Conservation (phyloP, 2,888 invertebrate species). For the Colostygia pectinataria region DNA sequence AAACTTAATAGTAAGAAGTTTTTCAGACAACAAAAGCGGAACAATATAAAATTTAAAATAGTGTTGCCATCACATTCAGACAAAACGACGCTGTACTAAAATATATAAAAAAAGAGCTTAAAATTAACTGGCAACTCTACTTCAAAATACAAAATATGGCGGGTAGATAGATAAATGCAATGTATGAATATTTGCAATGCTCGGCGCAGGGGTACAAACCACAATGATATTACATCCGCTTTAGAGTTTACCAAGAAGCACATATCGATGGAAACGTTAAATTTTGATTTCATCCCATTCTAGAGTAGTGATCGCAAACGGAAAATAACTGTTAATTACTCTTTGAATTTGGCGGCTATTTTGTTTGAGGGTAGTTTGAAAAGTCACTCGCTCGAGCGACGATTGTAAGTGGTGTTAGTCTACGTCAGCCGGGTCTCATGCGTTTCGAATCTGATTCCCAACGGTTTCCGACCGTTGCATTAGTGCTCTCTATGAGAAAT, state of each 20-base stretch:
- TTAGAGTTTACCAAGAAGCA: slow-evolving; percentile 83
- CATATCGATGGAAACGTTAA: slow-evolving; percentile 62
- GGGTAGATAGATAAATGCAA: slow-evolving; percentile 64
- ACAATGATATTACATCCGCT: slow-evolving; percentile 75
- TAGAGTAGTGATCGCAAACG: slow-evolving; percentile 59
- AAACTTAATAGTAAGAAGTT: slow-evolving; percentile 9
- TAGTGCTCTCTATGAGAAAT: slow-evolving; percentile 76
- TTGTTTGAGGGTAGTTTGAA: slow-evolving; percentile 25
- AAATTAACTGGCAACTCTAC: slow-evolving; percentile 43
- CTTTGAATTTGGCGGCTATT: slow-evolving; percentile 33
- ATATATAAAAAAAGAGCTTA: slow-evolving; percentile 16
- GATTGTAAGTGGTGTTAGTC: slow-evolving; percentile 50
- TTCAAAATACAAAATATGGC: slow-evolving; percentile 45
- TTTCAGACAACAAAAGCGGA: slow-evolving; percentile 65
- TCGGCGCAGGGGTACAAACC: slow-evolving; percentile 73
- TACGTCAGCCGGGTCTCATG: slow-evolving; percentile 68
- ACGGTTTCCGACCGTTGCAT: slow-evolving; percentile 46
- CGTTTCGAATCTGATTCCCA: slow-evolving; percentile 47
- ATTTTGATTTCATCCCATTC: slow-evolving; percentile 47
- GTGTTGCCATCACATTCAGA: slow-evolving; percentile 41
- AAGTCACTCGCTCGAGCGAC: slow-evolving; percentile 53
- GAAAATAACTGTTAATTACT: slow-evolving; percentile 47
- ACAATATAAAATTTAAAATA: slow-evolving; percentile 61
- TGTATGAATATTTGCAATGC: slow-evolving; percentile 70
- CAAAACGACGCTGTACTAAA: slow-evolving; percentile 2